Conservation (phyloP, 30 jellyfish, hydroid and myxozoan genomes). For the Sanderia malayensis region DNA sequence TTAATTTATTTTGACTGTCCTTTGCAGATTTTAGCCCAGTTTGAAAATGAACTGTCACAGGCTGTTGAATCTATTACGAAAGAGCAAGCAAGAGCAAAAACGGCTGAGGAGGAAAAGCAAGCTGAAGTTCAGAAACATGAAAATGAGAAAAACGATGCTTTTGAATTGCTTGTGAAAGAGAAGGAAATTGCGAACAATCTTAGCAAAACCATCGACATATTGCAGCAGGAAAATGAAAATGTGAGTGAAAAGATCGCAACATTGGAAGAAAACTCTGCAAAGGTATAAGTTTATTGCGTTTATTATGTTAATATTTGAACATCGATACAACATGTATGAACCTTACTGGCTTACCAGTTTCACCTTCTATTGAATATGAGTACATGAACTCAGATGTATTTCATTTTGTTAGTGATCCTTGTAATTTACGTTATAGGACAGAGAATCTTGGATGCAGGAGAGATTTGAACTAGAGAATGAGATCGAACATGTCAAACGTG, state of each 20-base stretch:
- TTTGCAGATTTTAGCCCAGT: constrained; percentile 56
- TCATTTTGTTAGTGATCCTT: background rate
- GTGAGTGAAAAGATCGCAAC: background rate
- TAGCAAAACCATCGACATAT: constrained; percentile 6
- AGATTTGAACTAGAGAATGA: background rate
- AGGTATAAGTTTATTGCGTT: background rate
- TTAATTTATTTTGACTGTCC: background rate
- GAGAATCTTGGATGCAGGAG: background rate
- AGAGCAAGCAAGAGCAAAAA: constrained; percentile 53
- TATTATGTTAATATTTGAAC: no score
- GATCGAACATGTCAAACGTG: background rate
- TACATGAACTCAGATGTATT: background rate
- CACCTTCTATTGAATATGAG: background rate
- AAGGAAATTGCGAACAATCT: constrained; percentile 1
- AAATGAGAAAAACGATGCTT: constrained; percentile 35
- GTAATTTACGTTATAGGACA: background rate
- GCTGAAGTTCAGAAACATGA: constrained; percentile 42
- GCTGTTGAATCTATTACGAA: constrained; percentile 70
- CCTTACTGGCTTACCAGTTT: background rate
- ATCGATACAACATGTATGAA: background rate
- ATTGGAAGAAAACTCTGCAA: constrained; percentile 5
- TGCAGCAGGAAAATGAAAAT: constrained; percentile 20
- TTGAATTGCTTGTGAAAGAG: constrained; percentile 8
- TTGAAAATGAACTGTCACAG: constrained; percentile 63
- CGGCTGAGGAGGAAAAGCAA: constrained; percentile 50